phyloP scores from a whole-genome alignment of 2,888 invertebrate species.

The Melinaea menophilus region DNA sequence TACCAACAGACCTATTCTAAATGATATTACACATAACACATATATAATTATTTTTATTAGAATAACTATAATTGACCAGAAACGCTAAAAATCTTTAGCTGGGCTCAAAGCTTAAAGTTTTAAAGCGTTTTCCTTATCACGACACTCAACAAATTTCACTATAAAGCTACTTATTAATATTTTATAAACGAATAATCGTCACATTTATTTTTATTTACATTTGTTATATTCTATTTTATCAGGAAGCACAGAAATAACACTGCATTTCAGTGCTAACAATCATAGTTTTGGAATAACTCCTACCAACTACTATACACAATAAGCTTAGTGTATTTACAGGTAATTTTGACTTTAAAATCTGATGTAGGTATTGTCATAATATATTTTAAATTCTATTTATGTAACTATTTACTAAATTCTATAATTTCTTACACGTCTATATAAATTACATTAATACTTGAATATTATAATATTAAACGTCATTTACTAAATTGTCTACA shows the following conservation, averaged over 20 bases:
- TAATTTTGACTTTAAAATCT: slow-evolving; percentile 13
- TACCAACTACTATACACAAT: slow-evolving; percentile 4
- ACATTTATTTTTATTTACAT: slow-evolving; percentile 8
- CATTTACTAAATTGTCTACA: too few relatives aligned
- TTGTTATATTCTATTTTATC: slow-evolving; percentile 7
- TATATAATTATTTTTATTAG: background rate
- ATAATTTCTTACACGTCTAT: background rate
- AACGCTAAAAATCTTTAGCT: slow-evolving; percentile 74
- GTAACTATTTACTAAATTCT: background rate
- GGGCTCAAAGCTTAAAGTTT: slow-evolving; percentile 73
- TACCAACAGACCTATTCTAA: background rate
- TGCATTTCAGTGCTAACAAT: slow-evolving; percentile 13
- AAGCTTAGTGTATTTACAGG: background rate
- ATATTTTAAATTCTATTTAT: slow-evolving; percentile 9
- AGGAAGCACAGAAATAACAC: slow-evolving; percentile 18
- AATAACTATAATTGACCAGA: slow-evolving; percentile 54
- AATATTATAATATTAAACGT: too few relatives aligned
- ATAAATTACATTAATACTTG: too few relatives aligned
- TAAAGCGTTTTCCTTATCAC: slow-evolving; percentile 51
- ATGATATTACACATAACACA: background rate
- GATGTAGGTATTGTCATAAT: slow-evolving; percentile 26
- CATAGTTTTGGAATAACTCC: slow-evolving; percentile 8
- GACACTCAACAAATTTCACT: slow-evolving; percentile 36
- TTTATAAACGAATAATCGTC: background rate
- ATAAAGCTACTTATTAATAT: slow-evolving; percentile 2